These are phyloP conservation scores for Telmatochromis sp. DNA, from an alignment of 2,113 vertebrate species.

Conservation along the genomic window DNA sequence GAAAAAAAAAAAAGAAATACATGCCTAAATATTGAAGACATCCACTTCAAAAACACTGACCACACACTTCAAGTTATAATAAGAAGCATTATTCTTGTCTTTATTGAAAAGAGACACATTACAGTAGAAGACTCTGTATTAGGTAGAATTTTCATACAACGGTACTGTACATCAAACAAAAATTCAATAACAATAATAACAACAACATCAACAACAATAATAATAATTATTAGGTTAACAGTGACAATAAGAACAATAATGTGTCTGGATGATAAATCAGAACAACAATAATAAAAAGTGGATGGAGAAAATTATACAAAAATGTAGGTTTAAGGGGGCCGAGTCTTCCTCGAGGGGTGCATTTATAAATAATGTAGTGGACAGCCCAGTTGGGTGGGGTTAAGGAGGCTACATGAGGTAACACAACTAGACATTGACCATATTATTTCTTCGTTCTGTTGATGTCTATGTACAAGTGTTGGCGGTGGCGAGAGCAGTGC, in stretches of 20 bases:
- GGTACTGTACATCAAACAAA: conserved; percentile 87
- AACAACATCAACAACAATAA: conserved; percentile 45
- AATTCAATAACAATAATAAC: conserved; percentile 51
- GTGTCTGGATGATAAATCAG: conserved; percentile 57
- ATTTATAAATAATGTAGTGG: conserved; percentile 83
- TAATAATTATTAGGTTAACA: conserved; percentile 62
- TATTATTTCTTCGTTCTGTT: background rate
- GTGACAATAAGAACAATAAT: conserved; percentile 61
- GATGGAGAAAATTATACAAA: conserved; percentile 31
- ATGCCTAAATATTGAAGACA: background rate
- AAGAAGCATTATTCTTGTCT: conserved; percentile 77
- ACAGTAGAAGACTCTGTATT: conserved; percentile 78
- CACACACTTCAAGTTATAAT: conserved; percentile 14
- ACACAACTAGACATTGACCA: conserved; percentile 54
- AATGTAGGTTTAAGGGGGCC: conserved; percentile 47
- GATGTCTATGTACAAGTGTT: background rate
- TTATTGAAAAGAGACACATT: conserved; percentile 94
- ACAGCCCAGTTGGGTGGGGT: conserved; percentile 27
- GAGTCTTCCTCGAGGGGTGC: conserved; percentile 50
- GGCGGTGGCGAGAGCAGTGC: background rate
- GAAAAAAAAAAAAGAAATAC: background rate
- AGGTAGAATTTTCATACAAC: conserved; percentile 78
- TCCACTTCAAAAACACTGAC: background rate
- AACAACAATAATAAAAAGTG: conserved; percentile 26
- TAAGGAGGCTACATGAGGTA: conserved; percentile 75